These are phyloP conservation scores for Oegoconia quadripuncta DNA, from an alignment of 2,888 invertebrate species.

Conservation along the genomic window DNA sequence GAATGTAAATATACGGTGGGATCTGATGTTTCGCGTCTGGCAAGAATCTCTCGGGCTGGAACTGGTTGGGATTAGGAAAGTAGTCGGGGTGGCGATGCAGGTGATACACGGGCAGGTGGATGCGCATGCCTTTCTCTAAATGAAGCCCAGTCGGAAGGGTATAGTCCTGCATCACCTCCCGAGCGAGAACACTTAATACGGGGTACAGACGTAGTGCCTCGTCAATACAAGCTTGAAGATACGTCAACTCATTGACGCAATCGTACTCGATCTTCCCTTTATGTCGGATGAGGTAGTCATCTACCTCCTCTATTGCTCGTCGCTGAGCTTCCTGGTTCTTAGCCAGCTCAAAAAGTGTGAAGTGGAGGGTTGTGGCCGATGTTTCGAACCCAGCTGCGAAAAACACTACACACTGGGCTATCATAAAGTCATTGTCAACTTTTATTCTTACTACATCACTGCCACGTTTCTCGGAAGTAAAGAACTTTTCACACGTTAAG, in stretches of 20 bases:
- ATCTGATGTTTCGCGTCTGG: slow-evolving; percentile 38
- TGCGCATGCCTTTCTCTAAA: slow-evolving; percentile 44
- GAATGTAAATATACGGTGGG: slow-evolving; percentile 48
- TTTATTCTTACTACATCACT: slow-evolving; percentile 30
- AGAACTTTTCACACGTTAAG: slow-evolving; percentile 33
- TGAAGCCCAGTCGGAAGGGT: slow-evolving; percentile 42
- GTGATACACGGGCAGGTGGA: slow-evolving; percentile 53
- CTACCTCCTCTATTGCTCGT: slow-evolving; percentile 26
- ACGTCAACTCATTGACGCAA: slow-evolving; percentile 40
- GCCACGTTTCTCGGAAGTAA: no score
- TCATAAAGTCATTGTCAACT: slow-evolving; percentile 59
- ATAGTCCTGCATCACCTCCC: slow-evolving; percentile 51
- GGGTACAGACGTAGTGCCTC: slow-evolving; percentile 54
- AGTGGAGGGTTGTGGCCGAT: slow-evolving; percentile 37
- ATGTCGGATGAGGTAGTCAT: slow-evolving; percentile 27
- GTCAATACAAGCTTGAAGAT: slow-evolving; percentile 41
- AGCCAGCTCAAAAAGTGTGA: slow-evolving; percentile 42
- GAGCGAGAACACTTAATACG: slow-evolving; percentile 39
- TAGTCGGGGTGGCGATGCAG: slow-evolving; percentile 45
- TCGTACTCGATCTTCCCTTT: slow-evolving; percentile 31
- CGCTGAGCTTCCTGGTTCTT: slow-evolving; percentile 37
- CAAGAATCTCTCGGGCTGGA: slow-evolving; percentile 50
- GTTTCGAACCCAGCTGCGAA: slow-evolving; percentile 53
- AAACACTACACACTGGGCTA: slow-evolving; percentile 75
- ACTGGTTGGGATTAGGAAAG: slow-evolving; percentile 52